Evolutionary conservation across 2,113 vertebrate species (phyloP), one percentile per base, ranked within the genome.

Genomic region (Gambusia affinis): DNA sequence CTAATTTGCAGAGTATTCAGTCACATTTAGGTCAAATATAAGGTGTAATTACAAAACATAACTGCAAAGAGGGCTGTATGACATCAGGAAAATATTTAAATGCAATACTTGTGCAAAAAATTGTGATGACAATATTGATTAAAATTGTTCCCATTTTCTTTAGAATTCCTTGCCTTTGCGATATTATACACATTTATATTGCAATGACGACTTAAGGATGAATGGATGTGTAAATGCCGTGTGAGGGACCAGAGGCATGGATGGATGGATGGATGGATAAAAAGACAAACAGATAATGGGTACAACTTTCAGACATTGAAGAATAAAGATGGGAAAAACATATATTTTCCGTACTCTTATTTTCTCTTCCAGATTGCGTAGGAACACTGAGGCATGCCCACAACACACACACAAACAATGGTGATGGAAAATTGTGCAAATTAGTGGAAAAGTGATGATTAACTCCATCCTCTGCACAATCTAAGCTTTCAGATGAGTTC

Each of bases 381-480:
- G 24, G 17, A n/a, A 57, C 8, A 57, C 51, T n/a, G 24, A 57
- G 8, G 24, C 51, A 57, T 1, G 51, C 51, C 24, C 31, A 35
- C 54, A 47, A 65, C 7, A 39, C 24, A 68, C 35, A 83, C 12
- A 67, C 19, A 51, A 42, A 57, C 17, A 65, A 66, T 27, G 31
- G 8, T 12, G 0, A 60, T 67, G 24, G 17, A 12, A 73, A 67
- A 19, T 22, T 15, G 4, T 60, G 14, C 14, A 5, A 28, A 11
- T 60, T 24, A 44, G 24, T 24, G 51, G 51, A 10, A 57, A 57
- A 57, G 51, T 57, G 51, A 8, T 57, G 51, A 57, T 57, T 57
- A 57, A 57, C 51, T 57, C 24, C n/a, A 10, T 63, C 68, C 60
- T 60, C 7, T 28, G n/a, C 66, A 60, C 67, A 78, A 64, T 75